phyloP scores from a whole-genome alignment of 2,888 invertebrate species.

The Sesia apiformis region DNA sequence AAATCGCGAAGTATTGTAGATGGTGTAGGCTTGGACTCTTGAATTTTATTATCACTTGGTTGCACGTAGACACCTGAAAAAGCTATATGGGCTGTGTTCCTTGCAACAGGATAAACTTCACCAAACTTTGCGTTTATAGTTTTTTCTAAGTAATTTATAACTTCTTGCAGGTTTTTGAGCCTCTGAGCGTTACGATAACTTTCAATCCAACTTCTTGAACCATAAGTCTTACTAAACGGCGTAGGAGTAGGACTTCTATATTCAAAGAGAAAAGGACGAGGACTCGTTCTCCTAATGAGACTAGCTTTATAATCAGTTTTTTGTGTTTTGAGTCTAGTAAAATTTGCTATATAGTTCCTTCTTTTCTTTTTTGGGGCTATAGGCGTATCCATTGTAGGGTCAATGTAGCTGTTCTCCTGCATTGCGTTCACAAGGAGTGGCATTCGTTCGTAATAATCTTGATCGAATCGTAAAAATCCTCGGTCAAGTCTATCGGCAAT shows the following conservation, averaged over 20 bases:
- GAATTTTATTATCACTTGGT: slow-evolving; percentile 27
- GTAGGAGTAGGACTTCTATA: slow-evolving; percentile 50
- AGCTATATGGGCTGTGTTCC: slow-evolving; percentile 37
- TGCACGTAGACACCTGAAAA: slow-evolving; percentile 57
- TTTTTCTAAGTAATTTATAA: slow-evolving; percentile 59
- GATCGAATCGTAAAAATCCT: slow-evolving; percentile 56
- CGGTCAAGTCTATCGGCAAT: slow-evolving; percentile 57
- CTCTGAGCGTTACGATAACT: slow-evolving; percentile 59
- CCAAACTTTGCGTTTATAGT: slow-evolving; percentile 61
- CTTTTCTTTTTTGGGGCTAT: slow-evolving; percentile 17
- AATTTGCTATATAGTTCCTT: slow-evolving; percentile 15
- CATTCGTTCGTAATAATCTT: slow-evolving; percentile 66
- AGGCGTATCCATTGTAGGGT: slow-evolving; percentile 32
- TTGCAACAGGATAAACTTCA: slow-evolving; percentile 40
- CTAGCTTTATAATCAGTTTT: slow-evolving; percentile 20
- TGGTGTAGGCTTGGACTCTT: slow-evolving; percentile 9
- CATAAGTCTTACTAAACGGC: slow-evolving; percentile 50
- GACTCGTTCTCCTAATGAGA: slow-evolving; percentile 52
- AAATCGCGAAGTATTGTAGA: slow-evolving; percentile 15
- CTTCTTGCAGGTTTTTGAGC: slow-evolving; percentile 55
- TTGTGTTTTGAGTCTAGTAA: slow-evolving; percentile 12
- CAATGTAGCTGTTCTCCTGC: slow-evolving; percentile 54
- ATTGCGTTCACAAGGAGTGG: slow-evolving; percentile 61
- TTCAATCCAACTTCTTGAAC: slow-evolving; percentile 57
- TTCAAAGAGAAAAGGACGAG: slow-evolving; percentile 67